Evolutionary conservation across 2,797 vertebrate species (phyloP), one percentile per base, ranked within the genome.

Genomic region (Pseudopleuronectes americanus): DNA sequence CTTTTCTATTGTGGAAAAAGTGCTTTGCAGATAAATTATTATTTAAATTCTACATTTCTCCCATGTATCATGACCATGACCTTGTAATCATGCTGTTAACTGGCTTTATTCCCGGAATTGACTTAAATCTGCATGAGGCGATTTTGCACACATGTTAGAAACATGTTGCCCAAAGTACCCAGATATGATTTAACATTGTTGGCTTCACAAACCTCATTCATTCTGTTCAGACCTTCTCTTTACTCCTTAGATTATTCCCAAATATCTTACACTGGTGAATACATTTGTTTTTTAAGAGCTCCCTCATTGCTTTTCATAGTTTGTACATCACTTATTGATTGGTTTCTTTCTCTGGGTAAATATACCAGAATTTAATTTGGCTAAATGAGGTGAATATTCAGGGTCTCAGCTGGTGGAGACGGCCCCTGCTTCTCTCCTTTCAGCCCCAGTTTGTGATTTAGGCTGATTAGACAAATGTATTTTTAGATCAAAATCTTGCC

Each of bases 391-490:
- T 36, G 8, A 61, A 65, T 53, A 13, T 3, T 8, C 13, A 2
- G 53, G 41, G 31, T 52, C 52, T 73, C 67, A 71, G 54, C 49
- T 52, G 60, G 43, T 56, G 28, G 6, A 57, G 57, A 71, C 55
- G 43, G 54, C 59, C 54, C 33, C 13, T 41, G 61, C 31, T 56
- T 56, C 59, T 68, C 8, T 57, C 53, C 12, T 68, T 13, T 63
- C 63, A 71, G 64, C 47, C n/a, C 56, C 57, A 49, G 54, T 78
- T 79, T 80, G 57, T 66, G 36, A 81, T 82, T 84, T 48, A 55
- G 71, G 65, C 74, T 84, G 80, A 89, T 83, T 75, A 56, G 21
- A 70, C 68, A 66, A 71, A 85, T 80, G 17, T 84, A 80, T 83
- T 84, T 85, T 85, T 76, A 86, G 73, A 78, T 77, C 31, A 62